phyloP scores from a whole-genome alignment of 2,888 invertebrate genomes.

The Notodonta dromedarius region DNA sequence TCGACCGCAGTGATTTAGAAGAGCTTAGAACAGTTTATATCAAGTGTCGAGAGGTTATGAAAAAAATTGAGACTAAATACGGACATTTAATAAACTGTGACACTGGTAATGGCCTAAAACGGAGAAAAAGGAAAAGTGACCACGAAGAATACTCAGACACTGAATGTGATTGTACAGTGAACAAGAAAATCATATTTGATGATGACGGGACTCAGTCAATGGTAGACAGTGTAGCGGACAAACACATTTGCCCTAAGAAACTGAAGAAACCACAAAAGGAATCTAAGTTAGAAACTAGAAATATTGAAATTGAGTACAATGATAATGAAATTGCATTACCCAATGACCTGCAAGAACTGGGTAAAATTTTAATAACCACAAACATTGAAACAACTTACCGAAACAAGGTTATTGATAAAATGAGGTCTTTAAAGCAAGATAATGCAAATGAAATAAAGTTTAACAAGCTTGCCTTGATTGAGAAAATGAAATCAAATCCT shows the following conservation, averaged over 20 bases:
- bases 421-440: slow-evolving; percentile 54
- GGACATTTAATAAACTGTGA: slow-evolving; percentile 64
- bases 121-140: slow-evolving; percentile 14
- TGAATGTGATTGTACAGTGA: slow-evolving; percentile 58
- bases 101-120: slow-evolving; percentile 17
- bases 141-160: slow-evolving; percentile 28
- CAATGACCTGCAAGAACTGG: slow-evolving; percentile 53
- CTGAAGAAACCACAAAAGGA: slow-evolving; percentile 19
- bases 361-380: slow-evolving; percentile 52
- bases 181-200: slow-evolving; percentile 70
- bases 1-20: slow-evolving; percentile 57
- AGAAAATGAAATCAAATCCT: slow-evolving; percentile 59
- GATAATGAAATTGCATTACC: slow-evolving; percentile 50
- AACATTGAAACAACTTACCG: slow-evolving; percentile 47
- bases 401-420: slow-evolving; percentile 62
- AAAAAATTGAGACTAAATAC: slow-evolving; percentile 70
- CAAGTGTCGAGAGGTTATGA: slow-evolving; percentile 65
- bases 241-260: slow-evolving; percentile 63
- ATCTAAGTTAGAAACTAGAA: slow-evolving; percentile 20
- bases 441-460: slow-evolving; percentile 57
- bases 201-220: slow-evolving; percentile 63
- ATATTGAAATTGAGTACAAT: slow-evolving; percentile 57
- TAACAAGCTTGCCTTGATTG: slow-evolving; percentile 56
- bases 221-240: slow-evolving; percentile 38
- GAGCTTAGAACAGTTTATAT: slow-evolving; percentile 64